Evolutionary conservation across 2,888 invertebrate species (phyloP).

Genomic region (Cybosia mesomella): DNA sequence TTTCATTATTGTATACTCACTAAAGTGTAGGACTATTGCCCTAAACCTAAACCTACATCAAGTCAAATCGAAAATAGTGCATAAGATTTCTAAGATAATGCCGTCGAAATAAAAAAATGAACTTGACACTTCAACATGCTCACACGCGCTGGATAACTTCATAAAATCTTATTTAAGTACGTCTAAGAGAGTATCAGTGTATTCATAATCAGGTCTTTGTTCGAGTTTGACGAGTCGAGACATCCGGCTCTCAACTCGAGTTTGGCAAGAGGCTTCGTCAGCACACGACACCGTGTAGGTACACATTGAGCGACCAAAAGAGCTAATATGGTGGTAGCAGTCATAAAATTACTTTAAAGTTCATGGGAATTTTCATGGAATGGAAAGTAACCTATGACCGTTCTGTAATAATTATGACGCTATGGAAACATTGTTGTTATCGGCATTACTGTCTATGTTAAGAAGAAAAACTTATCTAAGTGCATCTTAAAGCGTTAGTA

Average conservation of each 20-base stretch:
- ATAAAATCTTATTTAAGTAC: slow-evolving; percentile 22
- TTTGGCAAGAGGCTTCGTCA: slow-evolving; percentile 83
- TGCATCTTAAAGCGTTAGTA: no score
- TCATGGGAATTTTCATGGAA: no score
- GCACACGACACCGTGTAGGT: slow-evolving; percentile 67
- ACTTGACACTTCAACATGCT: neutral
- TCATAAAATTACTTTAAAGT: neutral
- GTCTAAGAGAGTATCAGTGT: slow-evolving; percentile 49
- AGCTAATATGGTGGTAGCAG: neutral
- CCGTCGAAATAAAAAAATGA: neutral
- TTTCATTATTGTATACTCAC: no score
- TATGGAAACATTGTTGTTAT: no score
- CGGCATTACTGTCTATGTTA: no score
- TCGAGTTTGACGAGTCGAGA: slow-evolving; percentile 77
- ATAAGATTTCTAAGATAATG: neutral
- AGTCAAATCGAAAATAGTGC: neutral
- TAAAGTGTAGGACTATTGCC: no score
- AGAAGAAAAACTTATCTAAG: no score
- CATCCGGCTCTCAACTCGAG: slow-evolving; percentile 75
- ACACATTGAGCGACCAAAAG: slow-evolving; percentile 46
- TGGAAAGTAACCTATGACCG: no score
- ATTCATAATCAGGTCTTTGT: slow-evolving; percentile 74
- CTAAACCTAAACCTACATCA: no score
- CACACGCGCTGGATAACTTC: slow-evolving; percentile 2
- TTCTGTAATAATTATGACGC: no score